Base-by-base conservation (phyloP, 2,888 invertebrate species). In the Caenorhabditis uteleia region DNA sequence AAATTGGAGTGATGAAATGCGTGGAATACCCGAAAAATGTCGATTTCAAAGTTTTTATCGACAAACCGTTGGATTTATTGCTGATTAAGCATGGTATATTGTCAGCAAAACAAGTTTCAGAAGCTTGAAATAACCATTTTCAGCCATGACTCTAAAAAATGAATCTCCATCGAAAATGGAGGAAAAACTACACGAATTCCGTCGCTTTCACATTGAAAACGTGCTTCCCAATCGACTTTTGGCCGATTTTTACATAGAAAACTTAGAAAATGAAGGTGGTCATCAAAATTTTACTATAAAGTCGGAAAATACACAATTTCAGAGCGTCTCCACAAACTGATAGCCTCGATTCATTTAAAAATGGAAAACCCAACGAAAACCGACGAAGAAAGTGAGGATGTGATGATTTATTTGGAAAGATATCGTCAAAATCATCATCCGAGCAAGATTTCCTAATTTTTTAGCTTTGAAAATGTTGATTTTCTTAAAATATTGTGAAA, bases 251-350 rank as follows among this genome's bases (percentile, higher is more conserved):
- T 61, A 33, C 20, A 39, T 55, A 8, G 5, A 26, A 12, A 36
- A 46, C 8, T 16, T 51, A 25, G 46, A 55, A n/a, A 39, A 61
- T 27, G 42, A 46, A 20, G 55, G 61, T 61, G n/a, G n/a, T 4
- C 14, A 14, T n/a, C n/a, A n/a, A n/a, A n/a, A n/a, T n/a, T n/a
- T n/a, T n/a, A n/a, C n/a, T n/a, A n/a, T n/a, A n/a, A n/a, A n/a
- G n/a, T n/a, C n/a, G n/a, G n/a, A n/a, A n/a, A n/a, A n/a, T n/a
- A n/a, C n/a, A n/a, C n/a, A 6, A 21, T 42, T 51, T 36, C 25
- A 40, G 40, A 3, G 5, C 21, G 40, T 2, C 23, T 40, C 14
- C 23, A 40, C 20, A 5, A 25, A 6, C 20, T 40, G 7, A 6
- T 7, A 3, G n/a, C 12, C 6, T 6, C 21, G 5, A 40, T 40